Evolutionary conservation across 2,888 invertebrate species (phyloP).

Genomic region (Phengaris alcon): DNA sequence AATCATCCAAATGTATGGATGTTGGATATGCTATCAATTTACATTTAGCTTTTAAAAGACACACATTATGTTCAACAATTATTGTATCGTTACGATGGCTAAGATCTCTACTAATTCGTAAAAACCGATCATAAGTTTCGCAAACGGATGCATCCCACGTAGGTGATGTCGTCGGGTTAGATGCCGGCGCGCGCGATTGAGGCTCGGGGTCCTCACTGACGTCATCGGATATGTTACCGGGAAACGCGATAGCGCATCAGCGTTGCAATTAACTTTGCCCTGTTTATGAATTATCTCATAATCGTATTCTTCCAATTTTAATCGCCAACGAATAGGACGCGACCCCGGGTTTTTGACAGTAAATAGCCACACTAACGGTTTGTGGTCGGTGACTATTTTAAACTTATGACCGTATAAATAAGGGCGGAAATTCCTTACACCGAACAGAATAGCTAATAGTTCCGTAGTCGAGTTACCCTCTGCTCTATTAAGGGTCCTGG

Average conservation of each 20-base stretch:
- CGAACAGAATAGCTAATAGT: background rate
- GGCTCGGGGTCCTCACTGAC: background rate
- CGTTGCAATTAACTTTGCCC: background rate
- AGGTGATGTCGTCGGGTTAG: background rate
- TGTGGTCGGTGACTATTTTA: background rate
- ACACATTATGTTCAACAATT: constrained; percentile 14
- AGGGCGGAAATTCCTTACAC: background rate
- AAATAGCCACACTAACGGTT: background rate
- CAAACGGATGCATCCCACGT: background rate
- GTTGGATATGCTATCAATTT: background rate
- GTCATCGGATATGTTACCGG: background rate
- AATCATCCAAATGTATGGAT: background rate
- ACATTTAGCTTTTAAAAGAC: constrained; percentile 16
- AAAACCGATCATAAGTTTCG: background rate
- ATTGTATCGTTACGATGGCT: background rate
- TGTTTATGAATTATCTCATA: background rate
- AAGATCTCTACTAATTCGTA: background rate
- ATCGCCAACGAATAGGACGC: background rate
- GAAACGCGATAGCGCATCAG: background rate
- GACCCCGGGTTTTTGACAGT: background rate
- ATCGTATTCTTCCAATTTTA: background rate
- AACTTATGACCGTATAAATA: background rate
- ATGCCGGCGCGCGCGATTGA: background rate
- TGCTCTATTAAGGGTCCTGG: background rate
- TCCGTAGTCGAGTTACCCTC: background rate